Conservation (phyloP, 2,797 vertebrate species). For the Uromys caudimaculatus region DNA sequence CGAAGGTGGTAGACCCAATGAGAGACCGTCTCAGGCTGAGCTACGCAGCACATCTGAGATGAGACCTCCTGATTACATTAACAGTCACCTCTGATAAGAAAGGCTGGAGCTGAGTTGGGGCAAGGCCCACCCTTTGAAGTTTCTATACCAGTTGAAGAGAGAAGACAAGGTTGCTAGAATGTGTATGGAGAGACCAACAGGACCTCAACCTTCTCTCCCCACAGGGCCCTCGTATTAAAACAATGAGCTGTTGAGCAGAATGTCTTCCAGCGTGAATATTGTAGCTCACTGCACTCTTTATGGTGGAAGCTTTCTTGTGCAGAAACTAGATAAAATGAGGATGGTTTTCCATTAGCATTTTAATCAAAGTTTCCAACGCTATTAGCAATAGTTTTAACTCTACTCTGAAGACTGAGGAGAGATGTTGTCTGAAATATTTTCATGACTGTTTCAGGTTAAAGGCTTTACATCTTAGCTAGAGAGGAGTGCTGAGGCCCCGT, state of each 20-base stretch:
- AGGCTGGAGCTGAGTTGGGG: conserved; percentile 20
- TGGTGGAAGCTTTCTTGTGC: conserved; percentile 24
- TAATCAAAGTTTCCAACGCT: conserved; percentile 75
- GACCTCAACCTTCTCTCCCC: neutral
- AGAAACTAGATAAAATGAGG: conserved; percentile 73
- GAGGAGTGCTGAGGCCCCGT: neutral
- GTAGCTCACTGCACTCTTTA: conserved; percentile 54
- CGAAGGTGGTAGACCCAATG: neutral
- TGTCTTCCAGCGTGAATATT: conserved; percentile 35
- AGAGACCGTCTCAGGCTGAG: neutral
- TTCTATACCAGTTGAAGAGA: neutral
- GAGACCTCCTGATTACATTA: conserved; percentile 17
- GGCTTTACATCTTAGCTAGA: conserved; percentile 25
- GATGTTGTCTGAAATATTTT: conserved; percentile 63
- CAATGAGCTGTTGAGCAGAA: conserved; percentile 36
- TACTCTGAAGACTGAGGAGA: conserved; percentile 64
- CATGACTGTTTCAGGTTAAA: conserved; percentile 50
- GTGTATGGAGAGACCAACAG: neutral
- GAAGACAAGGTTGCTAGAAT: neutral
- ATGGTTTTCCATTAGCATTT: conserved; percentile 71
- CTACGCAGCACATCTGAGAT: neutral
- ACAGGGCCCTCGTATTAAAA: neutral
- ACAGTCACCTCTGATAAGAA: conserved; percentile 59
- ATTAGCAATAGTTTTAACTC: conserved; percentile 67
- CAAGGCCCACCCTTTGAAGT: conserved; percentile 17